These are phyloP conservation scores for Scaptodrosophila lebanonensis DNA, from an alignment of 1,140 invertebrate genomes.

Conservation along the genomic window DNA sequence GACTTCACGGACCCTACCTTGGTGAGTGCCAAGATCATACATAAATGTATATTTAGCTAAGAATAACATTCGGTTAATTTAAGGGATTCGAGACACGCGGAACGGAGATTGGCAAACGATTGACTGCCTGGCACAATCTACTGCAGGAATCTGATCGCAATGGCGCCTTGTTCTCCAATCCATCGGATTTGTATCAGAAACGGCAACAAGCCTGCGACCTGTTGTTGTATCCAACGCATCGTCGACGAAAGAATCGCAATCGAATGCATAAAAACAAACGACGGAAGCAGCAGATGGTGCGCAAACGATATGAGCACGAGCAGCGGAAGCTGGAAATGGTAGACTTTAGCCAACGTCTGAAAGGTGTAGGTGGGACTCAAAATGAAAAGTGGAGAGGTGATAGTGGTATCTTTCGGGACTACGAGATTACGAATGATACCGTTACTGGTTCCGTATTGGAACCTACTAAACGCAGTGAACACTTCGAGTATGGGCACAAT, in stretches of 20 bases:
- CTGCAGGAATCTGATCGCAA: slow-evolving; percentile 84
- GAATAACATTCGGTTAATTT: slow-evolving; percentile 14
- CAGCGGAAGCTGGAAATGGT: slow-evolving; percentile 42
- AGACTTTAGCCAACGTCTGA: slow-evolving; percentile 45
- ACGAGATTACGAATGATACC: slow-evolving; percentile 64
- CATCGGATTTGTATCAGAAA: slow-evolving; percentile 79
- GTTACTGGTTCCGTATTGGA: slow-evolving; percentile 31
- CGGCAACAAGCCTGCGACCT: slow-evolving; percentile 41
- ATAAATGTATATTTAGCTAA: slow-evolving; percentile 22
- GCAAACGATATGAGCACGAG: slow-evolving; percentile 32
- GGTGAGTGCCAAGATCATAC: slow-evolving; percentile 78
- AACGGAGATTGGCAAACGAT: slow-evolving; percentile 85
- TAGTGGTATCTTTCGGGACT: slow-evolving; percentile 62
- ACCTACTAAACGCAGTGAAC: slow-evolving; percentile 31
- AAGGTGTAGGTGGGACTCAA: slow-evolving; percentile 40
- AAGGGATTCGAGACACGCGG: slow-evolving; percentile 93
- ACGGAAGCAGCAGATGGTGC: slow-evolving; percentile 75
- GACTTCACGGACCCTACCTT: slow-evolving; percentile 88
- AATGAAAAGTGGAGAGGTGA: slow-evolving; percentile 57
- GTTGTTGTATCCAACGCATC: slow-evolving; percentile 55
- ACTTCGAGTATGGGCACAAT: slow-evolving; percentile 64
- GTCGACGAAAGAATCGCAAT: slow-evolving; percentile 60
- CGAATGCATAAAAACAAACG: slow-evolving; percentile 76
- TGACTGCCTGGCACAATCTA: slow-evolving; percentile 91
- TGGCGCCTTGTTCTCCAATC: slow-evolving; percentile 85